Conservation (phyloP, 2,797 vertebrate species). For the Lacerta viridis region DNA sequence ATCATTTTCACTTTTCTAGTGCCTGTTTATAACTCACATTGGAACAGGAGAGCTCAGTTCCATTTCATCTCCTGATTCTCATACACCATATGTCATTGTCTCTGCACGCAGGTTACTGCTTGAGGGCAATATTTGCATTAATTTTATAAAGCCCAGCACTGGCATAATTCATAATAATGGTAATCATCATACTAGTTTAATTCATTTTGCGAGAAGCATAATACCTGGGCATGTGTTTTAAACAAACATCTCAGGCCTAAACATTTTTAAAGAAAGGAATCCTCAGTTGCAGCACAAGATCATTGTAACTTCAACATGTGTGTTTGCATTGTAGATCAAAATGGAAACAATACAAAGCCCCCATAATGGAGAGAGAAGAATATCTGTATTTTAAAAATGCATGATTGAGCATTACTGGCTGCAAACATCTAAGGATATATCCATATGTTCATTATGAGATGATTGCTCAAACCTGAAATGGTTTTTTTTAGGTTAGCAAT, state of each 20-base stretch:
- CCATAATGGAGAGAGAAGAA: slow-evolving; percentile 40
- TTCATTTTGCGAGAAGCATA: slow-evolving; percentile 43
- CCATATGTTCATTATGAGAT: neutral
- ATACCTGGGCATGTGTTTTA: neutral
- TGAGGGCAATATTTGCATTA: slow-evolving; percentile 12
- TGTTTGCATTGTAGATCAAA: slow-evolving; percentile 26
- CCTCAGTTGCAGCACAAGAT: neutral
- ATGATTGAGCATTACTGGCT: slow-evolving; percentile 20
- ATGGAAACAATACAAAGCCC: neutral
- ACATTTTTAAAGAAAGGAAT: slow-evolving; percentile 31
- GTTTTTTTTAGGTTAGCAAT: neutral
- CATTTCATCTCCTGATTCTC: slow-evolving; percentile 20
- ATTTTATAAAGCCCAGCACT: slow-evolving; percentile 2
- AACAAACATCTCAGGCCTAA: slow-evolving; percentile 11
- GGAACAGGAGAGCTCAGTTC: neutral
- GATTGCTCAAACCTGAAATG: slow-evolving; percentile 31
- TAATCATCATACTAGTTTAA: neutral
- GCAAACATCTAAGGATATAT: accelerated
- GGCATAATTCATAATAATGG: slow-evolving; percentile 44
- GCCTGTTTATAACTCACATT: slow-evolving; percentile 9
- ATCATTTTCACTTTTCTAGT: neutral
- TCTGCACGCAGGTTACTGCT: neutral
- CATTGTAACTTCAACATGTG: neutral
- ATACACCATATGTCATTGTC: slow-evolving; percentile 29
- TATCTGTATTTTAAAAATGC: slow-evolving; percentile 63